Conservation (phyloP, 2,888 invertebrate species). For the Melanostoma mellinum region DNA sequence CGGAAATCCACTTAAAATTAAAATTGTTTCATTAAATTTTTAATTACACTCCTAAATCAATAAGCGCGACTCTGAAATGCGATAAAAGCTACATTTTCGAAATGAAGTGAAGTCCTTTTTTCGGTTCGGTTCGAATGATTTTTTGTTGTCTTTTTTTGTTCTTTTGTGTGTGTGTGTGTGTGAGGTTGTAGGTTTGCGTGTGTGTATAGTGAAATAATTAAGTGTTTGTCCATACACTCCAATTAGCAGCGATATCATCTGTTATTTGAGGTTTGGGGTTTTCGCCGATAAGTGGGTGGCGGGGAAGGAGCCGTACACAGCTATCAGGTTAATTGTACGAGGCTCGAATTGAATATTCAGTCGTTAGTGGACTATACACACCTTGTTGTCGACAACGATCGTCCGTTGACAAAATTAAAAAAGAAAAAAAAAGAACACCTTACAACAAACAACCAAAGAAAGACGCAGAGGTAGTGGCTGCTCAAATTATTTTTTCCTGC, state of each 20-base stretch:
- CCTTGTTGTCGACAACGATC: constrained; percentile 9
- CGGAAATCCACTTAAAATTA: constrained; percentile 68
- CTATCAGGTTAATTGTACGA: constrained; percentile 54
- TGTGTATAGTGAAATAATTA: constrained; percentile 61
- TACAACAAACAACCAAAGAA: background rate
- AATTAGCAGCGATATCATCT: constrained; percentile 69
- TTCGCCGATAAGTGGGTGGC: background rate
- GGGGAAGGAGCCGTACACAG: background rate
- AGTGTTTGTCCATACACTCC: constrained; percentile 70
- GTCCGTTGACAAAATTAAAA: constrained; percentile 11
- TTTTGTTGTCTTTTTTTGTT: background rate
- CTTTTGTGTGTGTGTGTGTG: background rate
- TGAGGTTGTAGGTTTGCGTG: background rate
- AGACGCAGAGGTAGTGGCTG: background rate
- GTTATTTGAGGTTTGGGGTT: constrained; percentile 26
- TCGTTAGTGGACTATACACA: background rate
- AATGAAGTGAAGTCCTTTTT: constrained; percentile 49
- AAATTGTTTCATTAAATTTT: constrained; percentile 73
- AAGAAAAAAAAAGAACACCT: background rate
- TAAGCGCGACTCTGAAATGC: constrained; percentile 60
- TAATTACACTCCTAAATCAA: constrained; percentile 73
- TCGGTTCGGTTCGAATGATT: constrained; percentile 17
- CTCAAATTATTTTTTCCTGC: constrained; percentile 33
- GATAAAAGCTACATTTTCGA: constrained; percentile 55
- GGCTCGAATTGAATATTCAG: constrained; percentile 55